phyloP scores from a whole-genome alignment of 2,797 vertebrate genomes.

The Leptoclinus maculatus region DNA sequence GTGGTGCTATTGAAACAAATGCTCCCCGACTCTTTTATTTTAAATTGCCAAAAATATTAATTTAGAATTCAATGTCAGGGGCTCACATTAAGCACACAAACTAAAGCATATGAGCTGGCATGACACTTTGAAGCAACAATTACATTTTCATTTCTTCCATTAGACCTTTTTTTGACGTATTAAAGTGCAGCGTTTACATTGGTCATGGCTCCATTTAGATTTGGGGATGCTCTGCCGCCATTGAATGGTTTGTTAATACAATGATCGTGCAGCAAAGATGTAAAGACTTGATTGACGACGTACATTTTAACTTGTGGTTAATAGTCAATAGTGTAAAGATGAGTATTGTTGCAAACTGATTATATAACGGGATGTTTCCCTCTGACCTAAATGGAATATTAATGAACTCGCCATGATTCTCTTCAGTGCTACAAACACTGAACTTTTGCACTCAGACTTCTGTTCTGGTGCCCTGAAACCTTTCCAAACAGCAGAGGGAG shows the following conservation, averaged over 20 bases:
- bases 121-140: background rate
- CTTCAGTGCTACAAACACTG: no score
- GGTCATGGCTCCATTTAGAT: no score
- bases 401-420: background rate
- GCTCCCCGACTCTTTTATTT: background rate
- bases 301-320: background rate
- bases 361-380: background rate
- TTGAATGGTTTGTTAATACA: background rate
- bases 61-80: background rate
- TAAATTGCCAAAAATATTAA: background rate
- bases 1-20: conserved; percentile 3
- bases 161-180: background rate
- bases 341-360: background rate
- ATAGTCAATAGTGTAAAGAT: background rate
- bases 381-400: background rate
- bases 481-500: background rate
- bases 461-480: background rate
- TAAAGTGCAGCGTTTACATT: background rate
- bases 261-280: background rate
- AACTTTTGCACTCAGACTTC: background rate
- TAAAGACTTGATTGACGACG: background rate
- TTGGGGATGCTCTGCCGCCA: background rate
- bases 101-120: no score
- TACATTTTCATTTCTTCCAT: no score
- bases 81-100: background rate